A percentile compares a stretch with the other conserved stretches of the same genome.
Conservation (phyloP, 2,113 vertebrate species). For the Oreochromis niloticus region DNA sequence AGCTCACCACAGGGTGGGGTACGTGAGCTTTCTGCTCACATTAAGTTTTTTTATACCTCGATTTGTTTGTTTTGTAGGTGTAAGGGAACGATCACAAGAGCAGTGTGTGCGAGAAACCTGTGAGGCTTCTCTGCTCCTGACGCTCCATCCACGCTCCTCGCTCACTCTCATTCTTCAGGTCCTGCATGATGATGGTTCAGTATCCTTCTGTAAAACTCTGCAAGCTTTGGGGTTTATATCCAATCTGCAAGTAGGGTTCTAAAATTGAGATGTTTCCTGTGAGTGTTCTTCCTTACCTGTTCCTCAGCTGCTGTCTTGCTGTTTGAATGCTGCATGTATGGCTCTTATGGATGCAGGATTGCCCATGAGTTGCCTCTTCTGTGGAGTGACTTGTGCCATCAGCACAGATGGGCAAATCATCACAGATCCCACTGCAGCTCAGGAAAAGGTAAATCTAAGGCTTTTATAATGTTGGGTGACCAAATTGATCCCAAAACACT, state of each 20-base stretch:
- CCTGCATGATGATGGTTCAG: conserved; percentile 83
- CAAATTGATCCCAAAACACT: neutral
- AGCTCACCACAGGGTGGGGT: conserved; percentile 24
- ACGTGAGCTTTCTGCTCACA: neutral
- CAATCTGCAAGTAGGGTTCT: neutral
- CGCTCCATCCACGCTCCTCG: conserved; percentile 85
- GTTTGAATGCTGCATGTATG: conserved; percentile 84
- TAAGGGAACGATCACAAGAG: conserved; percentile 82
- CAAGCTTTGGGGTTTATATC: neutral
- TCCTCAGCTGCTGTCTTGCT: conserved; percentile 81
- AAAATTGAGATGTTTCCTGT: neutral
- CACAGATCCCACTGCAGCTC: conserved; percentile 78
- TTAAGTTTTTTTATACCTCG: neutral
- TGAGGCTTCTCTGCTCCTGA: conserved; percentile 71
- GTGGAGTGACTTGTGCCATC: conserved; percentile 85
- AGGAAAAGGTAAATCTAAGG: conserved; percentile 79
- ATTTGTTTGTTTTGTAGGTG: conserved; percentile 62
- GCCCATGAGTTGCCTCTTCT: conserved; percentile 84
- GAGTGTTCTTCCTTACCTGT: conserved; percentile 48
- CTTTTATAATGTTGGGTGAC: neutral
- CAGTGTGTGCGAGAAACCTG: conserved; percentile 84
- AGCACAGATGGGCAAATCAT: conserved; percentile 69
- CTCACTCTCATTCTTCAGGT: conserved; percentile 86
- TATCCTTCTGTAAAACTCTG: conserved; percentile 76
- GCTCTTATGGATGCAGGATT: conserved; percentile 86